phyloP scores from a whole-genome alignment of 2,888 invertebrate species.

The Erpobdella octoculata region DNA sequence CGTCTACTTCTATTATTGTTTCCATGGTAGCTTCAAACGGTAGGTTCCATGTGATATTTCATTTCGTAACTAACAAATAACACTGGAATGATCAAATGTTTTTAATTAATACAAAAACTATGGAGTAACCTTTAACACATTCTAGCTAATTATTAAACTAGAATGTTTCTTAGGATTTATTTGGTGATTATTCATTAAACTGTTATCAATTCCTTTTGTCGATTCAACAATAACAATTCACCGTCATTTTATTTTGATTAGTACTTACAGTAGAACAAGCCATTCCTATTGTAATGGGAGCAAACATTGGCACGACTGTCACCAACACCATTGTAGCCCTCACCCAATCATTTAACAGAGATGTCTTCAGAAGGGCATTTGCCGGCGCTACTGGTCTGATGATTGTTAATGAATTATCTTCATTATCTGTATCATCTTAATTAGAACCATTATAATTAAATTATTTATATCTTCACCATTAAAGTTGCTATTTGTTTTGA shows the following conservation, averaged over 20 bases:
- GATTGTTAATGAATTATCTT: too few species aligned
- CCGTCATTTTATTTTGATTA: too few species aligned
- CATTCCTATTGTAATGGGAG: conserved; percentile 58
- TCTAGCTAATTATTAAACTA: too few species aligned
- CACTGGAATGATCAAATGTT: too few species aligned
- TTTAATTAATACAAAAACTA: too few species aligned
- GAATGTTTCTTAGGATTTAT: too few species aligned
- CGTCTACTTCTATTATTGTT: conserved; percentile 53
- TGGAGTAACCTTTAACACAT: too few species aligned
- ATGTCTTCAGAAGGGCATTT: conserved; percentile 55
- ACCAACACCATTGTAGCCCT: conserved; percentile 57
- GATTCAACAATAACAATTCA: too few species aligned
- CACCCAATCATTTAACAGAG: conserved; percentile 47
- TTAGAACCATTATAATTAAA: neutral
- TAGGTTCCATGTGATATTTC: conserved; percentile 36
- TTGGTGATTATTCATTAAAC: too few species aligned
- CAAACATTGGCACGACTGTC: conserved; percentile 58
- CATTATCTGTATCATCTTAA: neutral
- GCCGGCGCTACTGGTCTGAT: conserved; percentile 54
- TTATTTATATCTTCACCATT: neutral
- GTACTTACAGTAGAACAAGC: conserved; percentile 52
- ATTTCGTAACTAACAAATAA: neutral
- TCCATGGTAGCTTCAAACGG: conserved; percentile 47
- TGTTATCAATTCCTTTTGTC: too few species aligned
- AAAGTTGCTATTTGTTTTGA: too few species aligned